Evolutionary conservation across 2,797 vertebrate genomes (phyloP).

Genomic region (Psittacula derbiana): DNA sequence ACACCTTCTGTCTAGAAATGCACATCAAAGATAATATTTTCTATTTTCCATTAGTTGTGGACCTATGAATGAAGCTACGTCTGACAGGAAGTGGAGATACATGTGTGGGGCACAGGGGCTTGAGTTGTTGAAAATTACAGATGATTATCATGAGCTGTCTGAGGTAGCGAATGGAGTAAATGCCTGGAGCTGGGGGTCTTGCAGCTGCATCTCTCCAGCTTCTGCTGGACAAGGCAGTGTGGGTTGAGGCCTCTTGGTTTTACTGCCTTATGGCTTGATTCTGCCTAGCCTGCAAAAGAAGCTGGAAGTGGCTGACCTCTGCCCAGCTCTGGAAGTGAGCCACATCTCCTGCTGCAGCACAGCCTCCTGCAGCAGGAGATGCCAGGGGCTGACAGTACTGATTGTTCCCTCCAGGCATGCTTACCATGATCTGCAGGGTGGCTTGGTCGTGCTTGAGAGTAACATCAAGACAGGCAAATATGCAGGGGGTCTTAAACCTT

Average conservation of each 20-base stretch:
- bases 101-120: not conserved
- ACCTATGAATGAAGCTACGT: not conserved
- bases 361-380: not conserved
- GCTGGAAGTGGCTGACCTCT: not conserved
- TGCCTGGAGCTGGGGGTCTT: not conserved
- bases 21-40: not conserved
- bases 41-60: not conserved
- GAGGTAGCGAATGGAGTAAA: not conserved
- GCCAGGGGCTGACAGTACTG: not conserved
- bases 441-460: not conserved
- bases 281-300: not conserved
- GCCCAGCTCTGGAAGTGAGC: not conserved
- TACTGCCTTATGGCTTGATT: not conserved
- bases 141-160: not conserved
- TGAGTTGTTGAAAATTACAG: not conserved
- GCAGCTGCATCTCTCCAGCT: not conserved
- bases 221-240: not conserved
- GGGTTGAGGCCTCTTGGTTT: not conserved
- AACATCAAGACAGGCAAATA: fast-evolving
- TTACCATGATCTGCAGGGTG: not conserved
- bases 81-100: not conserved
- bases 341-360: not conserved
- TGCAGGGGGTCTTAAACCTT: not conserved
- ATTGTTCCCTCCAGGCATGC: not conserved
- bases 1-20: not conserved